Percentiles rank a stretch among this genome's conserved stretches.
These are phyloP conservation scores for Tribolium madens DNA, from an alignment of 1,140 invertebrate species.

Conservation along the genomic window DNA sequence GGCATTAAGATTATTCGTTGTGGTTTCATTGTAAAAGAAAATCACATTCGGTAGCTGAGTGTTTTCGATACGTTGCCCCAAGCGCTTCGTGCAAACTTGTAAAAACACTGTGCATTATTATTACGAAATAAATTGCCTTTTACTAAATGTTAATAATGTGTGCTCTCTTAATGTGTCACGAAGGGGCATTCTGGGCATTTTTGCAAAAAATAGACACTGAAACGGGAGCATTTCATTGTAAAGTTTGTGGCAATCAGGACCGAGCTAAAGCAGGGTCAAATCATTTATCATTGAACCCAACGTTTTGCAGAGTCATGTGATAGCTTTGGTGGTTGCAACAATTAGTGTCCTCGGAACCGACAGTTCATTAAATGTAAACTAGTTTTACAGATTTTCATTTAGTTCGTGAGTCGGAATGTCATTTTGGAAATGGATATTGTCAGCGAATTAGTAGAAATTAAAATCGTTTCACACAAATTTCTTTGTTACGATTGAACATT, in stretches of 20 bases:
- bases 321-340: constrained; percentile 49
- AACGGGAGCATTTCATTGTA: background rate
- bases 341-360: constrained; percentile 46
- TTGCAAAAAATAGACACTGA: background rate
- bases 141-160: constrained; percentile 13
- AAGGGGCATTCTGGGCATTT: background rate
- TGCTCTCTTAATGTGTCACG: constrained; percentile 11
- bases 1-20: constrained; percentile 13
- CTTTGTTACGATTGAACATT: background rate
- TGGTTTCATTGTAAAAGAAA: constrained; percentile 24
- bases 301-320: constrained; percentile 48
- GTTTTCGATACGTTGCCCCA: constrained; percentile 16
- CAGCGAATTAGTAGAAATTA: constrained; percentile 36
- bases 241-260: constrained; percentile 25
- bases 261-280: constrained; percentile 38
- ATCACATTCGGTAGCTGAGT: constrained; percentile 29
- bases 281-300: constrained; percentile 47
- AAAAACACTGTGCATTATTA: constrained; percentile 33
- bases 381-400: constrained; percentile 41
- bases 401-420: constrained; percentile 13
- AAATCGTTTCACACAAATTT: background rate
- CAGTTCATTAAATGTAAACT: constrained; percentile 48
- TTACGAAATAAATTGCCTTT: constrained; percentile 33
- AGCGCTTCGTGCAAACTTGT: constrained; percentile 10
- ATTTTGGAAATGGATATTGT: constrained; percentile 43